Evolutionary conservation across 2,113 vertebrate species (phyloP).

Genomic region (Trematomus loennbergii): DNA sequence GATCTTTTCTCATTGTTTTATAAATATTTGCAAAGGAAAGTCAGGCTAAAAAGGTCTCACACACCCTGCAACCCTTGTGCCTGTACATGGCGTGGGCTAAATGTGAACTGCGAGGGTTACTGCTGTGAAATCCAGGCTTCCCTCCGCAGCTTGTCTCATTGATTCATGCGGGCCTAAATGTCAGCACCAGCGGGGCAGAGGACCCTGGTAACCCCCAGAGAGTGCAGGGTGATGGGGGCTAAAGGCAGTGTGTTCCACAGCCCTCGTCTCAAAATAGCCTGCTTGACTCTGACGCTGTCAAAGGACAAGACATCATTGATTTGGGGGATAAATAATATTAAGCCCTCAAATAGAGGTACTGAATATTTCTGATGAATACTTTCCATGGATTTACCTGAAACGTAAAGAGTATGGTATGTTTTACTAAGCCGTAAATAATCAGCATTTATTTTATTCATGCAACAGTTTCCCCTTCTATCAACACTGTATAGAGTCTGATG

Average conservation of each 20-base stretch:
- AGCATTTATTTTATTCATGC: slow-evolving; percentile 3
- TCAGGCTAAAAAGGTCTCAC: slow-evolving; percentile 27
- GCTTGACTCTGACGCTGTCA: slow-evolving; percentile 27
- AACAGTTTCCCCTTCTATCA: background rate
- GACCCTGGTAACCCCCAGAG: slow-evolving; percentile 62
- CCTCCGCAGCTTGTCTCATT: slow-evolving; percentile 75
- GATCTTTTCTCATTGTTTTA: background rate
- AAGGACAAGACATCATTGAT: slow-evolving; percentile 52
- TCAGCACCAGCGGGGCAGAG: slow-evolving; percentile 77
- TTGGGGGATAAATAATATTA: slow-evolving; percentile 11
- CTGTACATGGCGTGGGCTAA: slow-evolving; percentile 43
- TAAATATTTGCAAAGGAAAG: slow-evolving; percentile 6
- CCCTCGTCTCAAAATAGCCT: slow-evolving; percentile 61
- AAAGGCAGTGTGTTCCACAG: slow-evolving; percentile 54
- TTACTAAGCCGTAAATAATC: background rate
- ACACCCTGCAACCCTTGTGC: slow-evolving; percentile 20
- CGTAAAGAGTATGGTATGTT: slow-evolving; percentile 31
- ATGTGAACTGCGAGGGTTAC: slow-evolving; percentile 51
- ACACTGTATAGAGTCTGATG: slow-evolving; percentile 11
- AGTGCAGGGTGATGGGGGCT: slow-evolving; percentile 57
- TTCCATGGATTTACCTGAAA: background rate
- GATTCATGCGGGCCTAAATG: slow-evolving; percentile 83
- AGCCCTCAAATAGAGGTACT: slow-evolving; percentile 4
- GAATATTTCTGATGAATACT: background rate
- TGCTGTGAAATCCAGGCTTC: slow-evolving; percentile 62